Evolutionary conservation across 2,888 invertebrate species (phyloP).

Genomic region (Eupithecia exiguata): DNA sequence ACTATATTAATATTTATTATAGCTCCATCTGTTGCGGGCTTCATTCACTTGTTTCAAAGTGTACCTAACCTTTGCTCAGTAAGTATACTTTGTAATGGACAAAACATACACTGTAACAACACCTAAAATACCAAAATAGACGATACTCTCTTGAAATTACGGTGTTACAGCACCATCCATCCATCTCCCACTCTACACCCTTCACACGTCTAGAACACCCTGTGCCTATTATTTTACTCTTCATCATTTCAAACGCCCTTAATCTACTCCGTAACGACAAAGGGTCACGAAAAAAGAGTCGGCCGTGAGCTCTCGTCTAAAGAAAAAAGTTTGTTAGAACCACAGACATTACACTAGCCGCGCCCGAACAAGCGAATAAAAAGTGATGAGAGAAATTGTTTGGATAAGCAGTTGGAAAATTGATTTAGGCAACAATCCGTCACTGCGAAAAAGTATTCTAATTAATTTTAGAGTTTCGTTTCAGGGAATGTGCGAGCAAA

Average conservation of each 20-base stretch:
- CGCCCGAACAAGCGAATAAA: neutral
- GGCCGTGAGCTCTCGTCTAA: neutral
- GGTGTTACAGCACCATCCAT: neutral
- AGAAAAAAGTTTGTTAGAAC: neutral
- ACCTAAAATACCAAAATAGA: no score
- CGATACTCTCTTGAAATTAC: neutral
- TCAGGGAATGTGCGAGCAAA: neutral
- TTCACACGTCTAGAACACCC: constrained; percentile 1
- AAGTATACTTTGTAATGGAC: no score
- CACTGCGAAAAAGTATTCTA: no score
- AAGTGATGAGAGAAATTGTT: neutral
- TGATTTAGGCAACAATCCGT: no score
- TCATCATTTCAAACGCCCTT: neutral
- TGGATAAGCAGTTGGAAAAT: neutral
- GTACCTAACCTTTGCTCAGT: no score
- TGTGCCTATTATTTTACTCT: neutral
- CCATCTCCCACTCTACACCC: neutral
- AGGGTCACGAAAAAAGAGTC: neutral
- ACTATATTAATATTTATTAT: no score
- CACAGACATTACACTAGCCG: no score
- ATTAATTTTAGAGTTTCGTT: neutral
- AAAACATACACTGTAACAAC: no score
- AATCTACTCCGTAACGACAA: neutral
- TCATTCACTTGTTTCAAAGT: neutral
- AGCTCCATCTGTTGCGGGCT: no score